Percentiles rank a stretch among this genome's conserved stretches.
Conservation (phyloP, 2,888 invertebrate genomes). For the Drosophila suboccidentalis region DNA sequence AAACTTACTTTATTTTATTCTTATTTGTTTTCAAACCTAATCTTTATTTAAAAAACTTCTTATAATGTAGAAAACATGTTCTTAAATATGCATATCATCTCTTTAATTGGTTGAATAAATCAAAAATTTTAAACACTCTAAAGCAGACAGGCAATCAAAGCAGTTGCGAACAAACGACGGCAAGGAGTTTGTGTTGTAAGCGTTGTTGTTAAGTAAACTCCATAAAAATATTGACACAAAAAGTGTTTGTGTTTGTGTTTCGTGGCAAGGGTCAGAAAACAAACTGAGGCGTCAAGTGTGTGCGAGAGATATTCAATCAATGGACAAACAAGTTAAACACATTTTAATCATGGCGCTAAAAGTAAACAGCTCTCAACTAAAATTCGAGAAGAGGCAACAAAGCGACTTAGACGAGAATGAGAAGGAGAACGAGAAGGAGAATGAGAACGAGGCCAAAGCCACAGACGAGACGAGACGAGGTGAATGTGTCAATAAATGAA, state of each 20-base stretch:
- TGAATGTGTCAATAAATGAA: conserved; percentile 80
- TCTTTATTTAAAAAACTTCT: too few species aligned
- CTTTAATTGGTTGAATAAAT: not conserved
- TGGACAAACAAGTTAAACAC: conserved; percentile 78
- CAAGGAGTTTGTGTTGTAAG: not conserved
- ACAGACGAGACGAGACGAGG: conserved; percentile 62
- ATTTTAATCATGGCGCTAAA: conserved; percentile 78
- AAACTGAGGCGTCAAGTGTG: conserved; percentile 24
- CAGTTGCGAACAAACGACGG: not conserved
- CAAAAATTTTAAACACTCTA: not conserved
- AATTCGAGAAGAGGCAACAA: conserved; percentile 42
- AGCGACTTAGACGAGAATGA: conserved; percentile 4
- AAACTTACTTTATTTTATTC: too few species aligned
- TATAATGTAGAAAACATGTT: too few species aligned
- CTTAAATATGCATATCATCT: not conserved
- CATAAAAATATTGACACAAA: conserved; percentile 45
- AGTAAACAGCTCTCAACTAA: conserved; percentile 75
- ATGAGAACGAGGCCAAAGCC: conserved; percentile 35
- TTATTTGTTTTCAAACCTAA: too few species aligned
- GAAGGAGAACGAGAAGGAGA: not conserved
- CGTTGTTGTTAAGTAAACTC: conserved; percentile 11
- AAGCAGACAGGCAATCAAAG: conserved; percentile 9
- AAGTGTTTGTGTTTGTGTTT: conserved; percentile 31
- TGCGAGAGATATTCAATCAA: conserved; percentile 67
- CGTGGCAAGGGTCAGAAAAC: conserved; percentile 37